Evolutionary conservation across 2,888 invertebrate genomes (phyloP), one percentile per base, ranked within the genome.

Genomic region (Acanthacorydalis orientalis): DNA sequence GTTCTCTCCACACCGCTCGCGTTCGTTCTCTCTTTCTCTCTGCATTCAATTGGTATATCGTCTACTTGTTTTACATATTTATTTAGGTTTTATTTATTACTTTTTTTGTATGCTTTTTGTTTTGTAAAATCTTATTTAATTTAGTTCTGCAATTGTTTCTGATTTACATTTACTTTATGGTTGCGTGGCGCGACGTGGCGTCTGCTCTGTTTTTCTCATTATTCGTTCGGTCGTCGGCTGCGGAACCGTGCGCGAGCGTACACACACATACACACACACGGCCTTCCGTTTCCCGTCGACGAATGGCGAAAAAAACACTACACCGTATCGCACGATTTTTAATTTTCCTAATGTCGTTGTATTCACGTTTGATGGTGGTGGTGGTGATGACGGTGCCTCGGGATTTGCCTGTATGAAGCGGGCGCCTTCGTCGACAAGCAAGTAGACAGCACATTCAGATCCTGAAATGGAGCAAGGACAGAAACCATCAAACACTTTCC

Each of bases 291-390:
- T 6, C 6, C 23, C 23, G 23, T 6, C 23, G 23, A 23, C 23
- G 23, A 23, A 23, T 23, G 6, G 2, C 23, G 23, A 23, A 23
- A 23, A 23, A 23, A 23, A 23, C 23, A 23, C 23, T n/a, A 23
- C 23, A 23, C 23, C 23, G 23, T 23, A 23, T 23, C 23, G 23
- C 23, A 8, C 16, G 16, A 39, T 9, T 12, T n/a, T 39, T 39
- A 12, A 39, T 14, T 39, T 39, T 39, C 65, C 65, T 64, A 62
- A 64, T 60, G 62, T 65, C 64, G 65, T 64, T 63, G 65, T 64
- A 62, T 62, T 60, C 63, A 57, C 57, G 59, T 39, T 9, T 12
- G 12, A 37, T 39, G 10, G 12, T 39, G 39, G 8, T 39, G 16
- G 39, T n/a, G 39, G 8, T 39, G 16, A 12, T n/a, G 10, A 15